Evolutionary conservation across 2,888 invertebrate genomes (phyloP).

Genomic region (Dasysyrphus albostriatus): DNA sequence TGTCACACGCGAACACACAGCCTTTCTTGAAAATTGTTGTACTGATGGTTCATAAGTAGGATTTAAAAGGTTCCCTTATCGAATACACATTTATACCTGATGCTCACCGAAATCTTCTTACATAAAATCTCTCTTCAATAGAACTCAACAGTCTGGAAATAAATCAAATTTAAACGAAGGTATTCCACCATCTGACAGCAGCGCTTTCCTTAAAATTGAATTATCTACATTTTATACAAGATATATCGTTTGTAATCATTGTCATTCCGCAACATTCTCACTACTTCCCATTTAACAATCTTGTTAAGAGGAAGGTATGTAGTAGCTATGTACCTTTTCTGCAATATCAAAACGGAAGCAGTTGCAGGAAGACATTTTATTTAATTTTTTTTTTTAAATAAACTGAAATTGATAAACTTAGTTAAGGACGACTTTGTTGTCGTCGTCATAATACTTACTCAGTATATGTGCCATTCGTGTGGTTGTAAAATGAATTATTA

Average conservation of each 20-base stretch:
- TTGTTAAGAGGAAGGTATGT: background rate
- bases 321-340: background rate
- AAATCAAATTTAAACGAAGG: slow-evolving; percentile 50
- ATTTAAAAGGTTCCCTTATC: background rate
- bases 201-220: slow-evolving; percentile 52
- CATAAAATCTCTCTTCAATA: background rate
- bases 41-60: background rate
- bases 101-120: background rate
- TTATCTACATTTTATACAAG: slow-evolving; percentile 42
- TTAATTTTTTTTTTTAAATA: background rate
- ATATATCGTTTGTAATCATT: slow-evolving; percentile 39
- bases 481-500: slow-evolving; percentile 58
- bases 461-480: slow-evolving; percentile 57
- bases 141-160: slow-evolving; percentile 21
- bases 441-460: slow-evolving; percentile 52
- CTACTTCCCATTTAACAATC: no score
- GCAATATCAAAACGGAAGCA: background rate
- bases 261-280: slow-evolving; percentile 17
- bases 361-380: slow-evolving; percentile 6
- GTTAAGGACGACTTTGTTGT: slow-evolving; percentile 18
- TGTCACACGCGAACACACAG: background rate
- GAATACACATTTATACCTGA: background rate
- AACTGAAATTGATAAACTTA: slow-evolving; percentile 40
- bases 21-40: background rate
- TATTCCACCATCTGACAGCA: slow-evolving; percentile 54